Conservation (phyloP, 2,888 invertebrate species). For the Rotaria socialis region DNA sequence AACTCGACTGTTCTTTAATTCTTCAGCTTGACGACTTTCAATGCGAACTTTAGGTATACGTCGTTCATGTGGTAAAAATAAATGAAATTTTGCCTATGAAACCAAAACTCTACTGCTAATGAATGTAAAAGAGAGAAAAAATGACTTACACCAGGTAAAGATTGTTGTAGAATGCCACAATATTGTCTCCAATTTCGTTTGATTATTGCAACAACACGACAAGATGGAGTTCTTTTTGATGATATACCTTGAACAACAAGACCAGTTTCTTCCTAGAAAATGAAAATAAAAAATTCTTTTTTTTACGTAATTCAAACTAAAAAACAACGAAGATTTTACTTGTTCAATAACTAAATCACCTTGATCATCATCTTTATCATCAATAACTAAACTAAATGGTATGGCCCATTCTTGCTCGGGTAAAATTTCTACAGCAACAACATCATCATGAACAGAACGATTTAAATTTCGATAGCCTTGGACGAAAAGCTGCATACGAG, state of each 20-base stretch:
- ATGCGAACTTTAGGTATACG: slow-evolving; percentile 89
- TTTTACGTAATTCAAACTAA: background rate
- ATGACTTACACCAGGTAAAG: slow-evolving; percentile 1
- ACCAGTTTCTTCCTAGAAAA: slow-evolving; percentile 21
- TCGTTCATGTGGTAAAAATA: slow-evolving; percentile 88
- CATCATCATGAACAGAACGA: slow-evolving; percentile 86
- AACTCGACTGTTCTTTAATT: slow-evolving; percentile 75
- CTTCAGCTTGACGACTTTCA: slow-evolving; percentile 81
- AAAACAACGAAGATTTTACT: slow-evolving; percentile 44
- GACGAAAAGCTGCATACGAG: slow-evolving; percentile 61
- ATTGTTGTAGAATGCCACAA: slow-evolving; percentile 82
- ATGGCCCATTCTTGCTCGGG: slow-evolving; percentile 82
- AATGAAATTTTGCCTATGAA: slow-evolving; percentile 62
- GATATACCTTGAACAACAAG: slow-evolving; percentile 51
- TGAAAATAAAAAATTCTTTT: too few relatives aligned
- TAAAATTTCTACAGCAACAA: slow-evolving; percentile 82
- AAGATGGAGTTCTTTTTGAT: slow-evolving; percentile 64
- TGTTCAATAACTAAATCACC: slow-evolving; percentile 59
- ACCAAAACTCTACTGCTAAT: slow-evolving; percentile 63
- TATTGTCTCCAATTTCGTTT: slow-evolving; percentile 93
- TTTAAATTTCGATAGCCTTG: slow-evolving; percentile 82
- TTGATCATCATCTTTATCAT: slow-evolving; percentile 60
- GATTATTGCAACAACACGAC: slow-evolving; percentile 84
- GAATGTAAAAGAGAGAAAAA: too few relatives aligned
- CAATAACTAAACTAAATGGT: slow-evolving; percentile 69